These are phyloP conservation scores for Drosophila pseudotakahashii DNA, from an alignment of 2,888 invertebrate genomes.

Conservation along the genomic window DNA sequence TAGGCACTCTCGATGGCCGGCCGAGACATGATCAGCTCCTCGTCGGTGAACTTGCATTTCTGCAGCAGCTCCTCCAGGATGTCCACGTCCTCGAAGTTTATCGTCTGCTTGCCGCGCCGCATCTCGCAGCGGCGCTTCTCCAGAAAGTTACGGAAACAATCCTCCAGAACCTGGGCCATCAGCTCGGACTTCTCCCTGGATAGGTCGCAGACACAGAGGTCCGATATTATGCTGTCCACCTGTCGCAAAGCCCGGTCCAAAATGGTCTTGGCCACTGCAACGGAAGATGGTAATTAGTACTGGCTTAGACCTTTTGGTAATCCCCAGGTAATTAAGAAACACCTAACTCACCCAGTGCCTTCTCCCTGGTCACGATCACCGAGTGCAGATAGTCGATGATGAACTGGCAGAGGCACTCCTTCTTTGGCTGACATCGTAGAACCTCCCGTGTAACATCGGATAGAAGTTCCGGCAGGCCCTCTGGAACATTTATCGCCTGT, in stretches of 20 bases:
- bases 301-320: too few species aligned
- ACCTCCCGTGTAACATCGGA: conserved; percentile 91
- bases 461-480: conserved; percentile 89
- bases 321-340: too few species aligned
- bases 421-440: conserved; percentile 87
- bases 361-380: conserved; percentile 87
- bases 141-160: conserved; percentile 80
- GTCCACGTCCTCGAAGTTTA: conserved; percentile 75
- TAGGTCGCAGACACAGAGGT: conserved; percentile 79
- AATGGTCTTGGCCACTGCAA: conserved; percentile 74
- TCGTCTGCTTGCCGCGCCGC: conserved; percentile 60
- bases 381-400: conserved; percentile 89
- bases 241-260: conserved; percentile 75
- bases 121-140: conserved; percentile 73
- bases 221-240: conserved; percentile 80
- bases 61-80: conserved; percentile 79
- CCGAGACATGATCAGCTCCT: conserved; percentile 75
- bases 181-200: conserved; percentile 70
- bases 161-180: conserved; percentile 78
- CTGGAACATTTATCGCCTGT: conserved; percentile 85
- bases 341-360: conserved; percentile 70
- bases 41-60: conserved; percentile 78
- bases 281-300: too few species aligned
- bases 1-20: conserved; percentile 81
- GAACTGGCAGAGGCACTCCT: conserved; percentile 86